These are phyloP conservation scores for Lota lota DNA, from an alignment of 2,113 vertebrate genomes.

Conservation along the genomic window DNA sequence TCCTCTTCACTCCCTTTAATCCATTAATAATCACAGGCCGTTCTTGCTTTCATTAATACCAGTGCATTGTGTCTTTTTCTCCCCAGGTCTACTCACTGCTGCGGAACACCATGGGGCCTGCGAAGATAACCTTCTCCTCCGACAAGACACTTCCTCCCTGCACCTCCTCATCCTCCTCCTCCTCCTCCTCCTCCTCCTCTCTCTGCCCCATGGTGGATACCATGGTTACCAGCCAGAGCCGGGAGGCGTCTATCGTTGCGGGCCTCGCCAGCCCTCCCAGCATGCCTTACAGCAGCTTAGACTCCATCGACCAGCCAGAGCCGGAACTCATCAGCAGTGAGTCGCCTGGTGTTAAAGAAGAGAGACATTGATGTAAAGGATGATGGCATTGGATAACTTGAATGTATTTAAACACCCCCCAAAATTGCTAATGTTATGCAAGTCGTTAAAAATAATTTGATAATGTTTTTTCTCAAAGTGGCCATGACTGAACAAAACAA, in stretches of 20 bases:
- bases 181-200: conserved; percentile 21
- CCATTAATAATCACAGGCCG: no score
- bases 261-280: conserved; percentile 37
- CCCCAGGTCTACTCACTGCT: conserved; percentile 79
- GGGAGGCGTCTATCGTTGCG: conserved; percentile 45
- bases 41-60: no score
- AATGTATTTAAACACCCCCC: no score
- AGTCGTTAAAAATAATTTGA: no score
- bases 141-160: conserved; percentile 46
- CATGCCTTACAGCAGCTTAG: conserved; percentile 19
- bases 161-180: not conserved
- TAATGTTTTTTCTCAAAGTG: no score
- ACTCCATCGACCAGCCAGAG: conserved; percentile 62
- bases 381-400: no score
- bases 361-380: no score
- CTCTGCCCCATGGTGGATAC: no score
- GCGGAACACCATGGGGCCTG: conserved; percentile 71
- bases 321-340: conserved; percentile 79
- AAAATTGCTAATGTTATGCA: no score
- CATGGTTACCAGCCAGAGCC: conserved; percentile 21
- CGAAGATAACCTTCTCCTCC: conserved; percentile 78
- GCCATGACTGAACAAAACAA: no score
- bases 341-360: not conserved
- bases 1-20: no score
- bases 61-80: conserved; percentile 8